Conservation (phyloP, 2,888 invertebrate species). For the Frankliniella fusca region DNA sequence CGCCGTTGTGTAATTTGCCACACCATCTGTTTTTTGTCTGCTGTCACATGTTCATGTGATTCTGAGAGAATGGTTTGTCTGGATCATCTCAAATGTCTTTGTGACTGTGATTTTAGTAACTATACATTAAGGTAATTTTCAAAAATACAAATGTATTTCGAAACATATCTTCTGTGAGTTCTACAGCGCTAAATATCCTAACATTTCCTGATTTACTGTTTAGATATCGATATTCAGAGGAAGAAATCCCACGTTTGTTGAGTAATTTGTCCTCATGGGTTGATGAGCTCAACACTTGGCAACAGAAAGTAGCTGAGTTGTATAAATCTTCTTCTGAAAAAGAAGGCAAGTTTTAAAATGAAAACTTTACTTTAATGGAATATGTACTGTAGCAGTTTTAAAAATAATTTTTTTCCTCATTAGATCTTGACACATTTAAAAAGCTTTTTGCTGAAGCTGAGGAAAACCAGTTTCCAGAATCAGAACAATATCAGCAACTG, state of each 20-base stretch:
- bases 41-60: not conserved
- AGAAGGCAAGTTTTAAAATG: not conserved
- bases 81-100: not conserved
- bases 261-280: conserved; percentile 7
- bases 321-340: not conserved
- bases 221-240: conserved; percentile 4
- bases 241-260: not conserved
- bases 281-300: not conserved
- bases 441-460: conserved; percentile 69
- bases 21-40: not conserved
- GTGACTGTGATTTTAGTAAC: conserved; percentile 16
- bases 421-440: conserved; percentile 64
- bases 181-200: no score
- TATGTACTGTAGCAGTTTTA: conserved; percentile 40
- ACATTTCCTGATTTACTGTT: no score
- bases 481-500: conserved; percentile 52
- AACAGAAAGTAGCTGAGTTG: conserved; percentile 1
- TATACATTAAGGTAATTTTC: conserved; percentile 6
- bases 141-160: not conserved
- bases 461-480: conserved; percentile 69
- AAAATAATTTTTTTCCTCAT: conserved; percentile 36
- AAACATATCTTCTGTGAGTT: not conserved
- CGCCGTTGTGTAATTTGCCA: conserved; percentile 11
- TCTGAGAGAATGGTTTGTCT: conserved; percentile 13
- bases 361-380: no score